phyloP scores from a whole-genome alignment of 2,113 vertebrate species.

The Ameiurus melas region DNA sequence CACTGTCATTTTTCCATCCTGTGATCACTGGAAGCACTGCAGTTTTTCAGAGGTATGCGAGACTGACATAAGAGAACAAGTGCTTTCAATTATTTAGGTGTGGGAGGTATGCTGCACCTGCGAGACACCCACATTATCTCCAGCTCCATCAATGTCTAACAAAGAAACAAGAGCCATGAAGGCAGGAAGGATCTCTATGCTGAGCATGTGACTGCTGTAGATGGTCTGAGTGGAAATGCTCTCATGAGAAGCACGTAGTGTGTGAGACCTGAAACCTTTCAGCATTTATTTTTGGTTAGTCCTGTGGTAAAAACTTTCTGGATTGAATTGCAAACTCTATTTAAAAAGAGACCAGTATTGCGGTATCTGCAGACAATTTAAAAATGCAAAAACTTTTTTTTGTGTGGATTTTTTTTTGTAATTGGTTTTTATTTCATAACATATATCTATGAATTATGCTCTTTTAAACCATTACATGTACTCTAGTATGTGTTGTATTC shows the following conservation, averaged over 20 bases:
- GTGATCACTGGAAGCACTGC: background rate
- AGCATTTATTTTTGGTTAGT: background rate
- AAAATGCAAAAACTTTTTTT: background rate
- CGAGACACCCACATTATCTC: conserved; percentile 20
- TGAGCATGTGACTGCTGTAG: background rate
- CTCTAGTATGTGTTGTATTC: background rate
- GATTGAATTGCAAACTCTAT: background rate
- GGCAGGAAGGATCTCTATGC: background rate
- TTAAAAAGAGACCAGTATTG: background rate
- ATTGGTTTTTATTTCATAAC: background rate
- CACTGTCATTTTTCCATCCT: background rate
- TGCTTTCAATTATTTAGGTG: background rate
- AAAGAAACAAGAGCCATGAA: conserved; percentile 18
- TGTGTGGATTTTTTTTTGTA: background rate
- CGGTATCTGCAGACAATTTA: background rate
- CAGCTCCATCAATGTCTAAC: conserved; percentile 5
- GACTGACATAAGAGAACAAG: background rate
- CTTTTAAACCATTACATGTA: background rate
- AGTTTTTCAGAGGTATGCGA: background rate
- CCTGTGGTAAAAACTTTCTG: background rate
- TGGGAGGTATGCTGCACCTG: background rate
- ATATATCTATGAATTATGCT: background rate
- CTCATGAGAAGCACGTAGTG: background rate
- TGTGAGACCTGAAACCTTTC: background rate
- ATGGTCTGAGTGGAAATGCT: background rate